phyloP scores from a whole-genome alignment of 2,797 vertebrate species.

The Sparus aurata region DNA sequence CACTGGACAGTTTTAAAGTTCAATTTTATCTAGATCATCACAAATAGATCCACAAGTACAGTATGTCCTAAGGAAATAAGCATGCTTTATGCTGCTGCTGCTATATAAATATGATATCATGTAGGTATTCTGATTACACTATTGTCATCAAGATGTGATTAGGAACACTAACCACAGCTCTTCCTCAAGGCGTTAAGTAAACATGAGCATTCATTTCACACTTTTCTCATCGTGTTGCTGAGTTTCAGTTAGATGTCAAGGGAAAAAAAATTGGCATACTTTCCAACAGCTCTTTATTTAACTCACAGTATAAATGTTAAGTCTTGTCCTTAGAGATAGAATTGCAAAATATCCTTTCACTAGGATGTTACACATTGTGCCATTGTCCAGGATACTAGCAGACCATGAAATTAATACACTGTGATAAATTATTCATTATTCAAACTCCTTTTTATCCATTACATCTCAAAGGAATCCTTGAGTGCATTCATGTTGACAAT shows the following conservation, averaged over 20 bases:
- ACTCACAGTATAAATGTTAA: conserved; percentile 23
- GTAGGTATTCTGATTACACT: conserved; percentile 54
- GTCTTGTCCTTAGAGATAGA: conserved; percentile 24
- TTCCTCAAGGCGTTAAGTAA: conserved; percentile 62
- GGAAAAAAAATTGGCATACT: conserved; percentile 25
- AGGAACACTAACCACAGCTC: conserved; percentile 50
- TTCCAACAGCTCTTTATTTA: conserved; percentile 27
- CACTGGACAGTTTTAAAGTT: no score
- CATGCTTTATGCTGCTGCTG: conserved; percentile 4
- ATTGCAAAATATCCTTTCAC: conserved; percentile 43
- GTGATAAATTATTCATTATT: conserved; percentile 82
- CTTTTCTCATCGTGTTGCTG: conserved; percentile 21
- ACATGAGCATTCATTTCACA: conserved; percentile 65
- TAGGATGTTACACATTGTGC: conserved; percentile 49
- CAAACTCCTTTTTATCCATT: conserved; percentile 72
- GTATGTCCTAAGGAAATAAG: conserved; percentile 21
- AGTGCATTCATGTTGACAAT: conserved; percentile 75
- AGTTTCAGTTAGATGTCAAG: conserved; percentile 25
- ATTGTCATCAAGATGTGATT: conserved; percentile 70
- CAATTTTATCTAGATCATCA: not conserved
- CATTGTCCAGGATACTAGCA: conserved; percentile 65
- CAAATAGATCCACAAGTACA: not conserved
- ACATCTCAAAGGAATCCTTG: conserved; percentile 71
- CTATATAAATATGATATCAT: conserved; percentile 30
- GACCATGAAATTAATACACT: conserved; percentile 80